Conservation (phyloP, 2,888 invertebrate species). For the Trissolcus brochymenae region DNA sequence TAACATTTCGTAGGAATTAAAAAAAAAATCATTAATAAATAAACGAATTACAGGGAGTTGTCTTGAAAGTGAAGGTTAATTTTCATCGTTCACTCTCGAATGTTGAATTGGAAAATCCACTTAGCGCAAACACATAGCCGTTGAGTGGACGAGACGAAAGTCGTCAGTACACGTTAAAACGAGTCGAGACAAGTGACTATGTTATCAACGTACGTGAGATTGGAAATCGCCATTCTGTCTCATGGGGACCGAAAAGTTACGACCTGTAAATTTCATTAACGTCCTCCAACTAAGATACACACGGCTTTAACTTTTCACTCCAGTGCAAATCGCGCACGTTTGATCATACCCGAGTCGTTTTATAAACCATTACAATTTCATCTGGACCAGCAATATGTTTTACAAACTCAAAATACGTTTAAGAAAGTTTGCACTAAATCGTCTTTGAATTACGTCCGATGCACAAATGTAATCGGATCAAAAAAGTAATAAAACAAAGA, state of each 20-base stretch:
- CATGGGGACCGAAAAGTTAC: conserved; percentile 66
- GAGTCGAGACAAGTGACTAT: conserved; percentile 59
- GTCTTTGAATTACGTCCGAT: neutral
- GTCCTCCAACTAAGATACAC: conserved; percentile 66
- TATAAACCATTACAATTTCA: conserved; percentile 7
- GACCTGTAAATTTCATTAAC: conserved; percentile 73
- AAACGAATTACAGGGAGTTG: neutral
- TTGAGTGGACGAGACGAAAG: conserved; percentile 38
- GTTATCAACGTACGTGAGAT: conserved; percentile 61
- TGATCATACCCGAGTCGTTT: neutral
- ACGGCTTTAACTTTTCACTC: conserved; percentile 62
- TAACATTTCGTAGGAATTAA: neutral
- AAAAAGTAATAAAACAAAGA: neutral
- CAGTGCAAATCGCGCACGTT: conserved; percentile 21
- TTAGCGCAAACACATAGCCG: conserved; percentile 38
- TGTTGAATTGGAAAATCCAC: conserved; percentile 43
- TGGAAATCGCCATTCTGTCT: conserved; percentile 53
- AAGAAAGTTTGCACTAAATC: neutral
- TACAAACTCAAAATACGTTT: neutral
- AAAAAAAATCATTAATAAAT: neutral
- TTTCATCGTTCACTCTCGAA: conserved; percentile 40
- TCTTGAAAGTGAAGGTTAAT: conserved; percentile 28
- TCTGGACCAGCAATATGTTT: neutral
- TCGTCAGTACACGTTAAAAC: conserved; percentile 38
- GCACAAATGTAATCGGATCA: neutral